A percentile compares a stretch with the other conserved stretches of the same genome.
Conservation (phyloP, 2,888 invertebrate species). For the Metallyticus violacea region DNA sequence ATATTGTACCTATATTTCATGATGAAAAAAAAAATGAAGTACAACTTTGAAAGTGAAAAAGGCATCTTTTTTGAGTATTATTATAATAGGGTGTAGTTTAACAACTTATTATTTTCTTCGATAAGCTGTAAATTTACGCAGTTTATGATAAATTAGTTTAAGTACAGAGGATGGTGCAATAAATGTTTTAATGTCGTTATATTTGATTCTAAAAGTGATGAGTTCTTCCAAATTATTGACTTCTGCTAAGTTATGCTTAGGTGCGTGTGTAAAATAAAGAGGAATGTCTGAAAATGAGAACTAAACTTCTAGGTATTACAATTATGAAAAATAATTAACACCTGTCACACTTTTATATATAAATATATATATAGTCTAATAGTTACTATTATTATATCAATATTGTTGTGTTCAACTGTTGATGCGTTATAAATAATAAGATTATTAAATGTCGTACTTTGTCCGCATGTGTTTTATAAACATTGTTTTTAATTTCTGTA, state of each 20-base stretch:
- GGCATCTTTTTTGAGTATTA: background rate
- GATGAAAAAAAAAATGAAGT: background rate
- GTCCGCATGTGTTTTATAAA: constrained; percentile 19
- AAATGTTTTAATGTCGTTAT: background rate
- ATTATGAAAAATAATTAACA: background rate
- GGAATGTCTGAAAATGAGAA: background rate
- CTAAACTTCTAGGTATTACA: constrained; percentile 6
- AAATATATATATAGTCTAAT: constrained; percentile 1
- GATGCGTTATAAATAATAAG: constrained; percentile 14
- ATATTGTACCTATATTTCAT: background rate
- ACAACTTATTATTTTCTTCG: background rate
- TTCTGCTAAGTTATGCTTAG: background rate
- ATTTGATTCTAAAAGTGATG: background rate
- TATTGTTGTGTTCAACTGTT: constrained; percentile 22
- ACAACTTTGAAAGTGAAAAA: background rate
- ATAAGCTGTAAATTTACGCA: background rate
- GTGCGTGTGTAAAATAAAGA: background rate
- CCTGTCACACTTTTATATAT: constrained; percentile 13
- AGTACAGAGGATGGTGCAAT: background rate
- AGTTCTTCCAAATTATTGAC: background rate
- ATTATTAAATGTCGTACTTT: constrained; percentile 22
- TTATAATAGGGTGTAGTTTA: background rate
- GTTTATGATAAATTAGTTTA: background rate
- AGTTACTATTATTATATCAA: constrained; percentile 12
- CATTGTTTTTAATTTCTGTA: constrained; percentile 14